These are phyloP conservation scores for Drosophila sp. DNA, from an alignment of 1,140 invertebrate genomes.

Conservation along the genomic window DNA sequence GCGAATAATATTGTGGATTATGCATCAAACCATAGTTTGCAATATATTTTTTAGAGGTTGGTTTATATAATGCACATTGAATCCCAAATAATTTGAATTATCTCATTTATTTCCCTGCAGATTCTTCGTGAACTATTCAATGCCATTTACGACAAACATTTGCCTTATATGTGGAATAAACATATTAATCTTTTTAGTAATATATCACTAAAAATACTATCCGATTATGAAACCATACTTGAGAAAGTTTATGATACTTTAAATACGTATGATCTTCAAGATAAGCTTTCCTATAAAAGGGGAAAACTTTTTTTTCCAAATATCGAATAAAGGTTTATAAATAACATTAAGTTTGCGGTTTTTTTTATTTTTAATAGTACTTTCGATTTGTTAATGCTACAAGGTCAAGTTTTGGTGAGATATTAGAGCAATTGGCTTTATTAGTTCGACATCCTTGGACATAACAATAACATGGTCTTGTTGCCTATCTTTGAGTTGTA, in stretches of 20 bases:
- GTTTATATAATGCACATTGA: too few relatives aligned
- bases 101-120: neutral
- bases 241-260: neutral
- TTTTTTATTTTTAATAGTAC: neutral
- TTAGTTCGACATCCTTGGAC: constrained; percentile 59
- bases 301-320: neutral
- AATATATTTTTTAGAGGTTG: constrained; percentile 6
- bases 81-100: neutral
- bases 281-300: neutral
- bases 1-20: neutral
- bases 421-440: constrained; percentile 34
- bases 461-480: neutral
- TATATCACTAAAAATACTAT: neutral
- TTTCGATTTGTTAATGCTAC: neutral
- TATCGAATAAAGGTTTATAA: neutral
- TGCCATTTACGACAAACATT: neutral
- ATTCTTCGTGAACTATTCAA: neutral
- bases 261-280: neutral
- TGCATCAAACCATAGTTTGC: neutral
- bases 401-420: constrained; percentile 26
- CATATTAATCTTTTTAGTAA: neutral
- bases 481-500: constrained; percentile 51
- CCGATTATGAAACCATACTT: constrained; percentile 4
- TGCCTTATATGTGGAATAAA: neutral
- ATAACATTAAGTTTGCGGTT: too few relatives aligned